Conservation (phyloP, 53 echinoderm and acorn worm species). For the Arbacia lixula region DNA sequence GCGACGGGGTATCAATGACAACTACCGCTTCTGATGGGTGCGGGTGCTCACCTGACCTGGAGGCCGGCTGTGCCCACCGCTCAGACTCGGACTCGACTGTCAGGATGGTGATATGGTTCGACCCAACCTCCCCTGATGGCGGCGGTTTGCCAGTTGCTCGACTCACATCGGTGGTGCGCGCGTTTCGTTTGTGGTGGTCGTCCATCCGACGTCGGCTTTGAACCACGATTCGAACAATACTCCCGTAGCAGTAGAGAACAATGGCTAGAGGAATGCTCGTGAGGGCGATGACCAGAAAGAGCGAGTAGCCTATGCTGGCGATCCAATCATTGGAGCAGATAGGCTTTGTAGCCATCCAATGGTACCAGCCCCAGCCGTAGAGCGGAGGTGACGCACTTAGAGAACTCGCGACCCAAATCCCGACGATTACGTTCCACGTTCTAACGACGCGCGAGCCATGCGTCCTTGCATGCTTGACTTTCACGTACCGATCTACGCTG, state of each 20-base stretch:
- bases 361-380: slow-evolving; percentile 24
- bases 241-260: slow-evolving; percentile 24
- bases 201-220: slow-evolving; percentile 28
- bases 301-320: not conserved
- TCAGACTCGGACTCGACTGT: not conserved
- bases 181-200: not conserved
- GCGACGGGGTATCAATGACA: not conserved
- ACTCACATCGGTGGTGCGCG: not conserved
- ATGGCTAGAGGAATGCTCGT: slow-evolving; percentile 6
- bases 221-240: slow-evolving; percentile 35
- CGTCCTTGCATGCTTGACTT: not conserved
- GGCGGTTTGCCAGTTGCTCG: no score
- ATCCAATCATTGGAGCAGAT: slow-evolving; percentile 42
- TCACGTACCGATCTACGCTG: slow-evolving; percentile 15
- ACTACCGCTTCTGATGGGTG: no score
- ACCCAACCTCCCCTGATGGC: not conserved
- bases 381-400: slow-evolving; percentile 14
- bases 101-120: no score
- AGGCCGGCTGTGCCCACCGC: not conserved
- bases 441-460: slow-evolving; percentile 16
- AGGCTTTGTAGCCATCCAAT: slow-evolving; percentile 11
- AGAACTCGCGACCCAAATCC: not conserved
- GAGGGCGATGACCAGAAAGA: slow-evolving; percentile 21
- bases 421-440: slow-evolving; percentile 2
- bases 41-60: not conserved